Evolutionary conservation across 2,888 invertebrate species (phyloP), one percentile per base, ranked within the genome.

Genomic region (Eupeodes latifasciatus): DNA sequence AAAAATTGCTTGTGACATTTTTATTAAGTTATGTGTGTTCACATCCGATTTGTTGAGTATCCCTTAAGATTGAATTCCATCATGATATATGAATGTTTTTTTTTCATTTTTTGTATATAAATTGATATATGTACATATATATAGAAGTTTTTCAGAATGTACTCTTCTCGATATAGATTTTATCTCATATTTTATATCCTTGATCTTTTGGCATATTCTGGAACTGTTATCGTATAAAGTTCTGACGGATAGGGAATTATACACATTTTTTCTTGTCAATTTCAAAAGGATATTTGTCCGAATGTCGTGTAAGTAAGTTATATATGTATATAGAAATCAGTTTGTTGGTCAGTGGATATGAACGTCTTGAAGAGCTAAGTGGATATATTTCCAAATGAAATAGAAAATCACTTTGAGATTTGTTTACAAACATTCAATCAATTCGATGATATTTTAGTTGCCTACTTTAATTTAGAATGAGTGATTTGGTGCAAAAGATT

Each of bases 1-100:
- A 57, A 72, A 71, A 72, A 72, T 59, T 72, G 59, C 47, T n/a
- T 72, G 59, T 59, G 59, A 72, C 72, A 72, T 57, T 47, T 72
- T 57, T 72, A 59, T 59, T 71, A 44, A 67, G 49, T 55, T 71
- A 71, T 71, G 71, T 71, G 71, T 55, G 55, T 27, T 57, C 14
- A 7, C n/a, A 59, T 47, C 57, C 34, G 59, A 71, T 71, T 55
- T 71, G 71, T 71, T 71, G 49, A 55, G 55, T 55, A 40, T 71
- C 71, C 55, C 59, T 59, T 34, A 27, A 55, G 72, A 59, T 47
- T 27, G 6, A 59, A 40, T 72, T 57, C 59, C 16, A 66, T 66
- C 47, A 49, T 66, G 49, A 66, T 62, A 62, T n/a, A 40, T 3
- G 2, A 40, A 40, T 0, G 40, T 51, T n/a, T 51, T 11, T 12